These are phyloP conservation scores for Oligia strigilis DNA, from an alignment of 2,888 invertebrate species.

Conservation along the genomic window DNA sequence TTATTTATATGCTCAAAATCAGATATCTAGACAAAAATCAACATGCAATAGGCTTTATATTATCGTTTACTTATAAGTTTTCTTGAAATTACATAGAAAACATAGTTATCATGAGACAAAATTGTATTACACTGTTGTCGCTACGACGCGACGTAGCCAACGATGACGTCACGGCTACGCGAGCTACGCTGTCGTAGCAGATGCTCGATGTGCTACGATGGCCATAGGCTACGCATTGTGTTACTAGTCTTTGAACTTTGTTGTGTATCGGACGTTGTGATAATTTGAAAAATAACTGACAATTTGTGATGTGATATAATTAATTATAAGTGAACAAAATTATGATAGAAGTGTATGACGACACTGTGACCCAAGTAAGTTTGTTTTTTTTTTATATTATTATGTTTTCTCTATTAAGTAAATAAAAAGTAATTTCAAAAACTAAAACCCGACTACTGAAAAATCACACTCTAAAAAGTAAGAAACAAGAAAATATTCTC, in stretches of 20 bases:
- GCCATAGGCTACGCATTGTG: background rate
- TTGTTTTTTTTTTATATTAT: background rate
- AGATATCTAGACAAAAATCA: background rate
- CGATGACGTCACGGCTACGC: slow-evolving; percentile 37
- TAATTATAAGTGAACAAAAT: slow-evolving; percentile 14
- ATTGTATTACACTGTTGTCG: background rate
- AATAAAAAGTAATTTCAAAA: no score
- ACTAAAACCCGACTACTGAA: no score
- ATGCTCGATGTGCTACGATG: slow-evolving; percentile 31
- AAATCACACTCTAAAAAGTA: no score
- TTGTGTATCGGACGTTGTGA: slow-evolving; percentile 24
- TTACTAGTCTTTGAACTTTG: slow-evolving; percentile 44
- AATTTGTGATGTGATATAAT: slow-evolving; percentile 15
- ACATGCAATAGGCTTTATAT: background rate
- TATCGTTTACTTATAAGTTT: background rate
- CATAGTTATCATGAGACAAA: background rate
- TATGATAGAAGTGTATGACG: slow-evolving; percentile 40
- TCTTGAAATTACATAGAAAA: background rate
- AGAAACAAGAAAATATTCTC: no score
- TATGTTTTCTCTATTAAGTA: no score
- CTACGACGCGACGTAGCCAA: slow-evolving; percentile 42
- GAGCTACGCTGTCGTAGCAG: slow-evolving; percentile 41
- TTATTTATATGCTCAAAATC: background rate
- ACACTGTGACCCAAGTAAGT: slow-evolving; percentile 36
- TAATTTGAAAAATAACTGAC: no score